Base-by-base conservation (phyloP, 1,140 invertebrate species). In the Aleiodes sp. region DNA sequence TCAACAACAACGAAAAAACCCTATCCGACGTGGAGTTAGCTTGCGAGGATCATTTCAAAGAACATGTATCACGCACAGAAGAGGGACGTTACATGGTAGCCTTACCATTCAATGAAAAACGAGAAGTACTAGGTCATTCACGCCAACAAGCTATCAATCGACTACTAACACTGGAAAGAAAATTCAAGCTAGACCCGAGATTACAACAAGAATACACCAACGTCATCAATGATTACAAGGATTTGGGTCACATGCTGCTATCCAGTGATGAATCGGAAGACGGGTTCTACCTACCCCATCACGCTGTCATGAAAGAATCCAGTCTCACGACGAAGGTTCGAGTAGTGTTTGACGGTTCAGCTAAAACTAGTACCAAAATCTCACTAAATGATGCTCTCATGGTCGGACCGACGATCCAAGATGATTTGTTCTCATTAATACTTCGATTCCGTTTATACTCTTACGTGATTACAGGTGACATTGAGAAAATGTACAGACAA, bases 401-500 rank as follows among this genome's bases (percentile, higher is more conserved):
- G 28, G 28, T 64, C 7, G 79, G 76, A 9, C 77, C 79, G 14
- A 75, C 65, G 12, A 61, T 80, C 19, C 78, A 79, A 57, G 35
- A 73, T 14, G 70, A 80, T 43, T 56, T 83, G 28, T 77, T 81
- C 33, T 65, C 71, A 2, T 74, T 80, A 10, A 21, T 82, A 12
- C 12, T 78, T 3, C 57, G 68, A 21, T 84, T 82, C 70, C 46
- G 79, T 21, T 72, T 28, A 10, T 69, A 78, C 69, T 26, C 65
- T 29, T 72, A 76, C 46, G 82, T 78, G 66, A 71, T 19, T 84
- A n/a, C n/a, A n/a, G n/a, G n/a, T n/a, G n/a, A n/a, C n/a, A n/a
- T n/a, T n/a, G n/a, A n/a, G n/a, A n/a, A 87, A 69, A 85, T 84
- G 81, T 84, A 81, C 71, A 63, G 78, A 12, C 77, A 81, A 65